Evolutionary conservation across 2,888 invertebrate species (phyloP), one percentile per base, ranked within the genome.

Genomic region (Eupithecia pulchellata): DNA sequence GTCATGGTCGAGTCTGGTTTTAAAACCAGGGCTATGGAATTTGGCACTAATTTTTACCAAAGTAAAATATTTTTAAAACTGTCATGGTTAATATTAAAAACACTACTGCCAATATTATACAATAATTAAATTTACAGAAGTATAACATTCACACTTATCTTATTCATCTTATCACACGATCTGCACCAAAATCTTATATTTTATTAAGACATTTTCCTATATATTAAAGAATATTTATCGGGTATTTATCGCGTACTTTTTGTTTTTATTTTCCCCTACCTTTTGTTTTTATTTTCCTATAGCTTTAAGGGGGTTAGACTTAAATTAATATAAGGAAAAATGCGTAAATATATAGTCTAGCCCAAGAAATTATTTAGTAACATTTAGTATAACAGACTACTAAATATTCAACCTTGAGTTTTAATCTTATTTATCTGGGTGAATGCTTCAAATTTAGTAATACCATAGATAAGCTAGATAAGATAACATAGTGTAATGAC

Each of bases 181-280:
- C 84, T 84, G 86, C 90, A 88, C 88, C 85, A 86, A 84, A 83
- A 42, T 80, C 79, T 79, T 87, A 88, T 78, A 55, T 52, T n/a
- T n/a, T n/a, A n/a, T n/a, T n/a, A n/a, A n/a, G n/a, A n/a, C n/a
- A n/a, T n/a, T n/a, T n/a, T n/a, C n/a, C n/a, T n/a, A n/a, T n/a
- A n/a, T n/a, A n/a, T n/a, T n/a, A n/a, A n/a, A n/a, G n/a, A n/a
- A n/a, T n/a, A n/a, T n/a, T n/a, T n/a, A n/a, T n/a, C n/a, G n/a
- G n/a, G n/a, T n/a, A n/a, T n/a, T n/a, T n/a, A n/a, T n/a, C n/a
- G n/a, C n/a, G n/a, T n/a, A n/a, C n/a, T n/a, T n/a, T n/a, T n/a
- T n/a, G n/a, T n/a, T n/a, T n/a, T n/a, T n/a, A n/a, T n/a, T n/a
- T n/a, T n/a, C n/a, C n/a, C n/a, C n/a, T n/a, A n/a, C n/a, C n/a